Evolutionary conservation across 2,888 invertebrate species (phyloP), one percentile per base, ranked within the genome.

Genomic region (Quadroppia sp.): DNA sequence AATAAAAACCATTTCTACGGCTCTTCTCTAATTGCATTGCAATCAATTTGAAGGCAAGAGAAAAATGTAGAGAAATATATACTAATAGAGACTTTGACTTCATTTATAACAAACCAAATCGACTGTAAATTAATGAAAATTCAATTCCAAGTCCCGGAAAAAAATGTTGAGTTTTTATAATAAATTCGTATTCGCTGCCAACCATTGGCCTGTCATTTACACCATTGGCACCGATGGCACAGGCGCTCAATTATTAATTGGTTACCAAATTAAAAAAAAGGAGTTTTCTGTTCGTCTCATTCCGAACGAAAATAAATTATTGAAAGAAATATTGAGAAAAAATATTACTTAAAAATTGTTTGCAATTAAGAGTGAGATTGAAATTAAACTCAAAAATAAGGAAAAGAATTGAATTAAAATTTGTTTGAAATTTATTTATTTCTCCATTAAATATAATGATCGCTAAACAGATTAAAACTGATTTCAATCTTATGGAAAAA

Each of bases 361-460:
- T 53, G 53, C 25, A 53, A 50, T 53, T 53, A 53, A 53, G 25
- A 53, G 50, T 50, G 50, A 50, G 50, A 50, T 50, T 20, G 15
- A 53, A 53, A 9, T 7, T 23, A 25, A 25, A 25, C 9, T 53
- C 40, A 50, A 50, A 50, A 45, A 50, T 50, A 23, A 50, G 50
- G 11, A 50, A 50, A 50, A 50, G 50, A 20, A 23, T 50, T 50
- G 3, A 48, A 40, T 45, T 45, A 50, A 50, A 50, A n/a, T n/a
- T 50, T 50, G 20, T 50, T 50, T 50, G 7, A 50, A 50, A 20
- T 53, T 53, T 23, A 13, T 25, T 23, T 53, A 25, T 53, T 53
- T 25, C 25, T 53, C 2, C 15, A 45, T 45, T 45, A 45, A 4
- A 36, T 36, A 4, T 36, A 36, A 36, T 36, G 36, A 36, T 50